Conservation (phyloP, 2,113 vertebrate genomes). For the Ahaetulla prasina region DNA sequence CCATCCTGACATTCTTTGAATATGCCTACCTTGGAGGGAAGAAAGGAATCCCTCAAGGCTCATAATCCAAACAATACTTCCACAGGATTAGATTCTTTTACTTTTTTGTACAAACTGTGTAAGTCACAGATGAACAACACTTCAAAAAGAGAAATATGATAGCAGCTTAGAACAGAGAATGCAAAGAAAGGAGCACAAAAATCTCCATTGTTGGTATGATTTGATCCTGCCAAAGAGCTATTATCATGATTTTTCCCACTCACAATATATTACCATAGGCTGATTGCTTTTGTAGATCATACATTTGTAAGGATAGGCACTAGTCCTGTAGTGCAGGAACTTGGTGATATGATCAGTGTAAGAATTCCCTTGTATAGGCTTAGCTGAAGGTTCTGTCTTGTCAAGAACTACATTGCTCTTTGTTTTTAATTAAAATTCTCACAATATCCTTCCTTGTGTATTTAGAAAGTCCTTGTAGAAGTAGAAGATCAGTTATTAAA, state of each 20-base stretch:
- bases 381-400: not conserved
- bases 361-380: not conserved
- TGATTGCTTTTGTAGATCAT: not conserved
- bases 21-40: conserved; percentile 51
- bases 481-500: not conserved
- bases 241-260: not conserved
- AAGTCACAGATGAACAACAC: conserved; percentile 22
- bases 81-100: conserved; percentile 35
- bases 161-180: conserved; percentile 17
- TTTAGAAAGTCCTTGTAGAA: not conserved
- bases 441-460: not conserved
- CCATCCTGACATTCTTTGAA: conserved; percentile 31
- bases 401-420: not conserved
- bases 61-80: conserved; percentile 42
- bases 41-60: conserved; percentile 37
- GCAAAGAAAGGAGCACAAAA: not conserved
- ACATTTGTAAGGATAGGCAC: not conserved
- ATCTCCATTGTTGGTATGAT: not conserved
- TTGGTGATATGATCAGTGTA: not conserved
- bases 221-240: not conserved
- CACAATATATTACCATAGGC: not conserved
- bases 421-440: not conserved
- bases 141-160: conserved; percentile 22
- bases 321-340: not conserved
- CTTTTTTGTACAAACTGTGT: not conserved